Conservation (phyloP, 2,888 invertebrate genomes). For the Ochropacha duplaris region DNA sequence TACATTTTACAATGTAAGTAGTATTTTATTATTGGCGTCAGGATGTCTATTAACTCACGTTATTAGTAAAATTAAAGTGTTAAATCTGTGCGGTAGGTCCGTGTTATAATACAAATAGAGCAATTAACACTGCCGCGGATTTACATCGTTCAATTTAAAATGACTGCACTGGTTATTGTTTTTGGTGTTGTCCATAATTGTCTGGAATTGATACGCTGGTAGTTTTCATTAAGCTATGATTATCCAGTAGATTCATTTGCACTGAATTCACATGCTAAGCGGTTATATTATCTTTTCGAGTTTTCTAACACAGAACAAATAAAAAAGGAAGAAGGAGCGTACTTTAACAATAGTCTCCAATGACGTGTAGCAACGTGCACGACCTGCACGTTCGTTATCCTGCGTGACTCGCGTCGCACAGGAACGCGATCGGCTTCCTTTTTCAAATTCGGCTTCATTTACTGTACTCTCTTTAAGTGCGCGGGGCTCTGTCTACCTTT, state of each 20-base stretch:
- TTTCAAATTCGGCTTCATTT: too few species aligned
- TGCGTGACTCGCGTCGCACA: too few species aligned
- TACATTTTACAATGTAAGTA: constrained; percentile 6
- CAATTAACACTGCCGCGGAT: constrained; percentile 46
- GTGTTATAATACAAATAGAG: constrained; percentile 50
- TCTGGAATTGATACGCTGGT: constrained; percentile 23
- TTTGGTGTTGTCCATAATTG: constrained; percentile 27
- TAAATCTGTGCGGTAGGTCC: constrained; percentile 47
- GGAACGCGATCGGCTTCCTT: too few species aligned
- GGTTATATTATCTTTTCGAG: background rate
- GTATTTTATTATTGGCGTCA: background rate
- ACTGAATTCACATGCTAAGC: background rate
- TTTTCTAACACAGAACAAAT: too few species aligned
- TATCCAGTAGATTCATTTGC: constrained; percentile 8
- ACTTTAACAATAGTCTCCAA: too few species aligned
- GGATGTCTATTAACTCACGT: background rate
- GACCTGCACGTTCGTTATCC: too few species aligned
- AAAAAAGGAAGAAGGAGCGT: too few species aligned
- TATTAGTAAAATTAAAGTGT: constrained; percentile 30
- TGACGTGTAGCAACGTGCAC: too few species aligned
- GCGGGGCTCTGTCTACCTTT: too few species aligned
- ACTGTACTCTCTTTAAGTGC: too few species aligned
- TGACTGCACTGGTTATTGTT: constrained; percentile 36
- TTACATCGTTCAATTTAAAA: constrained; percentile 43
- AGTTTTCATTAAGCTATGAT: constrained; percentile 21